These are phyloP conservation scores for Aphidius ervi DNA, from an alignment of 1,140 invertebrate genomes.

Conservation along the genomic window DNA sequence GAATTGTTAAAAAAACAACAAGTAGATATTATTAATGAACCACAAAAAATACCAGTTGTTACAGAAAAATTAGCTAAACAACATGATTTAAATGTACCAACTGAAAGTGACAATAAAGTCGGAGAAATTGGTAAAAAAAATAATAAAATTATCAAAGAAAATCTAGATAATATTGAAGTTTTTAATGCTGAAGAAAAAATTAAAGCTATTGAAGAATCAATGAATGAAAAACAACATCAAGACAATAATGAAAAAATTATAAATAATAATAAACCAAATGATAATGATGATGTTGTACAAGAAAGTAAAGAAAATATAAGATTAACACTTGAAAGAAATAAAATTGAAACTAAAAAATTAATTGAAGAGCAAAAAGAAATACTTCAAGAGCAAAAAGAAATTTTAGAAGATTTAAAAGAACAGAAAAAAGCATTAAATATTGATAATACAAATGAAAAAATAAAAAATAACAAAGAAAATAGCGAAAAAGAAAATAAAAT, in stretches of 20 bases:
- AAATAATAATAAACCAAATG: constrained; percentile 50
- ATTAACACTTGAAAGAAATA: constrained; percentile 57
- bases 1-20: constrained; percentile 26
- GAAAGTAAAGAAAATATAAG: constrained; percentile 17
- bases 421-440: background rate
- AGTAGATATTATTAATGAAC: background rate
- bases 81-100: background rate
- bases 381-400: constrained; percentile 54
- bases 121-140: background rate
- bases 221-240: constrained; percentile 30
- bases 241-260: constrained; percentile 40
- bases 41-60: background rate
- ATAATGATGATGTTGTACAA: constrained; percentile 20
- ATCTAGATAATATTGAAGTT: constrained; percentile 22
- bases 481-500: constrained; percentile 14
- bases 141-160: background rate
- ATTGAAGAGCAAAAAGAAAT: constrained; percentile 59
- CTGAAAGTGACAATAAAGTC: background rate
- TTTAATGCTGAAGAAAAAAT: constrained; percentile 42
- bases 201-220: constrained; percentile 46
- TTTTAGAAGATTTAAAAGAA: constrained; percentile 47
- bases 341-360: constrained; percentile 56
- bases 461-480: constrained; percentile 13
- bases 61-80: too few species aligned
- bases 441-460: constrained; percentile 13